A percentile compares a stretch with the other conserved stretches of the same genome.
phyloP scores from a whole-genome alignment of 2,113 vertebrate species.

The Phalacrocorax pelagicus region DNA sequence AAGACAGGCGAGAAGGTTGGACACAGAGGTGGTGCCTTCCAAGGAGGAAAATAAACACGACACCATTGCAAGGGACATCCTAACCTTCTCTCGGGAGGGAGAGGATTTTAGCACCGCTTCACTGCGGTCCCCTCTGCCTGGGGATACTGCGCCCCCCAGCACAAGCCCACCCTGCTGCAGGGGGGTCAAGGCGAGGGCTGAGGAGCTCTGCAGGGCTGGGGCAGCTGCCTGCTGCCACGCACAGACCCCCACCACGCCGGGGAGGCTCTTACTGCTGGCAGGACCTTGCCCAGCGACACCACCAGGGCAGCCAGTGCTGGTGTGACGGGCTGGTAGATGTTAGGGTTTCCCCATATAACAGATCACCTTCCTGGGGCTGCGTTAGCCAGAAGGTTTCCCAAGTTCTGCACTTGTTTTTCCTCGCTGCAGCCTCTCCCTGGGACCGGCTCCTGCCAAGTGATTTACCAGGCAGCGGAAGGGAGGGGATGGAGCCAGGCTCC shows the following conservation, averaged over 20 bases:
- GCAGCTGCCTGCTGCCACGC: fast-evolving
- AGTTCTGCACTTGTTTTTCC: background rate
- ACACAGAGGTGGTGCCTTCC: background rate
- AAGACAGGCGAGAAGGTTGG: background rate
- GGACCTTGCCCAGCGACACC: background rate
- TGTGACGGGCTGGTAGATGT: fast-evolving
- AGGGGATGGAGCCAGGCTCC: background rate
- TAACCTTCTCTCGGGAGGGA: background rate
- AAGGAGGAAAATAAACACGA: background rate
- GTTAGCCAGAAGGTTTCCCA: background rate
- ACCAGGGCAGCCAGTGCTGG: background rate
- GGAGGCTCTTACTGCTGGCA: background rate
- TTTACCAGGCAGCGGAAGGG: background rate
- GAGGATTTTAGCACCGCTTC: background rate
- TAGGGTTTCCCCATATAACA: background rate
- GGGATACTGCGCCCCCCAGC: background rate
- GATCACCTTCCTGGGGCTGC: background rate
- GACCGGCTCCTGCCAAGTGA: background rate
- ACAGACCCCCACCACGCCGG: fast-evolving
- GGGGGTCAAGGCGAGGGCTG: background rate
- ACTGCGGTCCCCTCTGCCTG: background rate
- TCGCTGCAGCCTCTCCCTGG: background rate
- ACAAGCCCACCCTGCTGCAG: background rate
- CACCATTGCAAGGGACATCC: background rate
- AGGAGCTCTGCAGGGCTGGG: background rate